Evolutionary conservation across 1,140 invertebrate genomes (phyloP), one percentile per base, ranked within the genome.

Genomic region (Drosophila trapezifrons): DNA sequence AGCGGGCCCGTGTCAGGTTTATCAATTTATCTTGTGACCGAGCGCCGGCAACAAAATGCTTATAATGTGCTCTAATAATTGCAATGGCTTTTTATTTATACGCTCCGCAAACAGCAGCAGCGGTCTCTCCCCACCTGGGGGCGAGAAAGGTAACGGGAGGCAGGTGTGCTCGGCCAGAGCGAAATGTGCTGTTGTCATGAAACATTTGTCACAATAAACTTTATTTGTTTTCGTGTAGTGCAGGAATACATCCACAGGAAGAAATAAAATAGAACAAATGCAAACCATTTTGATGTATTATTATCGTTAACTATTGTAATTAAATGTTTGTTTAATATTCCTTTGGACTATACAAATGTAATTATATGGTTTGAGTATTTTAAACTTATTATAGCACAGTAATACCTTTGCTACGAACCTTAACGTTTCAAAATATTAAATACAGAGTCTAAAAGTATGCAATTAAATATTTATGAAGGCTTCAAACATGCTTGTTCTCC

Each of bases 181-280:
- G 46, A 83, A 84, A 84, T 84, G 80, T 75, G 56, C 56, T 64
- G 67, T 82, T 89, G 84, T 89, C 84, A 89, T 89, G 84, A 84
- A 89, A 90, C 84, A 89, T 89, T 89, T 89, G 84, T 89, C 84
- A 89, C 84, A 84, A 89, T 89, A 89, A 89, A 89, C 80, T 90
- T 89, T 89, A 89, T 89, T 89, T 89, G 84, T 79, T 84, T 84
- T 80, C 70, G 84, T 76, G 66, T 70, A 57, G 67, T 71, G 71
- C 47, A 67, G 63, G 51, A 49, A 73, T 71, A 35, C n/a, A n/a
- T 20, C 9, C 65, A 69, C 62, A 18, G 27, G 1, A 29, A 69
- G 17, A 62, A 62, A 60, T 9, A 0, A 10, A 55, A 22, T 20
- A 13, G 12, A n/a, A n/a, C n/a, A n/a, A n/a, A n/a, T 15, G 29